phyloP scores from a whole-genome alignment of 2,797 vertebrate species.

The Xerus rutilus region DNA sequence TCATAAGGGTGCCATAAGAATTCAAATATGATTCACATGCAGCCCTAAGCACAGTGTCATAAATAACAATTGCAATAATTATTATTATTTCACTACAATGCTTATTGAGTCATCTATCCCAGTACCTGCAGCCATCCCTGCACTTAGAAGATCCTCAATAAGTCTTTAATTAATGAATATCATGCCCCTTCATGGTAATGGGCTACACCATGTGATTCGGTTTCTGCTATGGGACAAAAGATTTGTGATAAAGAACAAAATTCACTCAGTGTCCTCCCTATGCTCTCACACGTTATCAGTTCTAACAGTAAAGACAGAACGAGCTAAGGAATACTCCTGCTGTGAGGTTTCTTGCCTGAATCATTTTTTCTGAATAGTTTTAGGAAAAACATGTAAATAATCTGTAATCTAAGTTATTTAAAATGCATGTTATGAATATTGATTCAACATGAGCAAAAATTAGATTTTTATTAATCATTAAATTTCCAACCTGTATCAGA shows the following conservation, averaged over 20 bases:
- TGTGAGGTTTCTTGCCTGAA: neutral
- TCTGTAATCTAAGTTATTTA: neutral
- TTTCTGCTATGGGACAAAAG: neutral
- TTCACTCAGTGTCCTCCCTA: neutral
- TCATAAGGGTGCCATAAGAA: neutral
- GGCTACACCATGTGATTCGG: rapidly evolving
- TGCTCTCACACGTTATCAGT: neutral
- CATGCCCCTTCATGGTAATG: neutral
- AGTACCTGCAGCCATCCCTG: neutral
- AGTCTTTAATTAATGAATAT: neutral
- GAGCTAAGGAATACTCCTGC: neutral
- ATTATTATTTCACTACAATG: neutral
- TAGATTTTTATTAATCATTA: neutral
- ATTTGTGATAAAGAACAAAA: neutral
- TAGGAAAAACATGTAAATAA: neutral
- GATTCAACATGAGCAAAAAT: neutral
- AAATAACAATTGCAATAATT: neutral
- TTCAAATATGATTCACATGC: neutral
- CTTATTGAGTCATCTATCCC: neutral
- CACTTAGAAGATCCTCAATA: neutral
- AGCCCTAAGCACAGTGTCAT: neutral
- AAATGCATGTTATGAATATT: neutral
- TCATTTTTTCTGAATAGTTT: neutral
- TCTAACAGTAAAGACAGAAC: neutral
- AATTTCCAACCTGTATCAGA: neutral